phyloP scores from a whole-genome alignment of 2,797 vertebrate genomes.

The Anniella stebbinsi region DNA sequence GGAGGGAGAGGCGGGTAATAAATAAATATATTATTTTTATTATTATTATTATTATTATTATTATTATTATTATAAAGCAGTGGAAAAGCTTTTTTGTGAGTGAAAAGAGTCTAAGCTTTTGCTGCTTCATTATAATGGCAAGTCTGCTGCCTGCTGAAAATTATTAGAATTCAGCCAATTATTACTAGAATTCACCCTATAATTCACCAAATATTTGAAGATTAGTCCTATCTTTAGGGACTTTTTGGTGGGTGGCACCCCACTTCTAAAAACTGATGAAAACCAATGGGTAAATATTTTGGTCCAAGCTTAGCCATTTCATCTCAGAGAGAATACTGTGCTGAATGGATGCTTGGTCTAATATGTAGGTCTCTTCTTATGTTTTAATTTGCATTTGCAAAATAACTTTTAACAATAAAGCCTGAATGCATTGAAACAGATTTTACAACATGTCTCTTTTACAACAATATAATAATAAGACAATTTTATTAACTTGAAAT shows the following conservation, averaged over 20 bases:
- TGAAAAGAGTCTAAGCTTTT: no score
- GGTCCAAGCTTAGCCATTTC: neutral
- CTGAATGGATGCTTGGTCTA: neutral
- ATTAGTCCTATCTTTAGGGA: neutral
- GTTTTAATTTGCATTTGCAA: conserved; percentile 7
- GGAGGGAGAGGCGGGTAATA: no score
- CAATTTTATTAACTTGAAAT: conserved; percentile 47
- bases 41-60: no score
- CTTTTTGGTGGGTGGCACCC: neutral
- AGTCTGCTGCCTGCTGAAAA: neutral
- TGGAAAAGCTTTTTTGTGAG: no score
- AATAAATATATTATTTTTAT: no score
- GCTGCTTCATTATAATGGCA: no score
- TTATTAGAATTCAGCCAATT: neutral
- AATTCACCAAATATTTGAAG: neutral
- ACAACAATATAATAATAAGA: conserved; percentile 36
- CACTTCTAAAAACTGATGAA: neutral
- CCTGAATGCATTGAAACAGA: conserved; percentile 27
- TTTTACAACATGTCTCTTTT: conserved; percentile 51
- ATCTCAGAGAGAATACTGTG: neutral
- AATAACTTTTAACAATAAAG: conserved; percentile 42
- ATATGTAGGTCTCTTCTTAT: neutral
- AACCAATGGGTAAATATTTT: neutral
- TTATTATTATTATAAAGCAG: no score
- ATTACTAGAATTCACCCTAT: neutral